Evolutionary conservation across 1,140 invertebrate genomes (phyloP), one percentile per base, ranked within the genome.

Genomic region (Anagrus nilaparvatae): DNA sequence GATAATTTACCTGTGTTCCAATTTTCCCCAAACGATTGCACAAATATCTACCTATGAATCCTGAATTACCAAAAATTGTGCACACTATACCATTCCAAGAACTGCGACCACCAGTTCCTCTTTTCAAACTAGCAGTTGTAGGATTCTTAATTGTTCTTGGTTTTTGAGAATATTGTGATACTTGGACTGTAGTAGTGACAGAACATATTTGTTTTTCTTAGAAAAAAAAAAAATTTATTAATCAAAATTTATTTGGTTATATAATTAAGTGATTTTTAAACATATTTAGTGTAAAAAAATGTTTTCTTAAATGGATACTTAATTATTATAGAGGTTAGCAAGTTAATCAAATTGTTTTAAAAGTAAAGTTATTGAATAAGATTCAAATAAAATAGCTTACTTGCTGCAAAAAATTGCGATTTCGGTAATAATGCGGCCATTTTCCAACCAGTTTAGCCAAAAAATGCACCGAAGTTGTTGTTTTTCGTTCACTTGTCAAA

Each of bases 61-160:
- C 96, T 37, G 76, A 81, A 28, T 77, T 76, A 23, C 96, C 96
- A 69, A 99, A 99, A 3, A 99, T 81, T n/a, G 96, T 99, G 8
- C 87, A 92, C 4, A 98, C 89, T 44, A 89, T 78, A 0, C 97
- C 96, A 71, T 85, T 98, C 59, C 98, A 99, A 55, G 91, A 96
- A 48, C 85, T 87, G 17, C 96, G 79, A 24, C 94, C 94, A 24
- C 94, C 94, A 28, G 87, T 90, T 16, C 93, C 94, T 57, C 85
- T 72, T 63, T 87, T 89, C 51, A 87, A 65, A 5, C 69, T 60
- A 21, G 78, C 59, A n/a, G 81, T 60, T 44, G 75, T 76, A 1
- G 72, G 65, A 41, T 73, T 64, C 46, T 71, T 66, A 4, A 72
- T 63, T 1, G 64, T 37, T 12, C 29, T 36, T 1, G 60, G 50